Percentiles rank a stretch among this genome's conserved stretches.
phyloP scores from a whole-genome alignment of 2,113 vertebrate genomes.

The Baryphthengus martii region DNA sequence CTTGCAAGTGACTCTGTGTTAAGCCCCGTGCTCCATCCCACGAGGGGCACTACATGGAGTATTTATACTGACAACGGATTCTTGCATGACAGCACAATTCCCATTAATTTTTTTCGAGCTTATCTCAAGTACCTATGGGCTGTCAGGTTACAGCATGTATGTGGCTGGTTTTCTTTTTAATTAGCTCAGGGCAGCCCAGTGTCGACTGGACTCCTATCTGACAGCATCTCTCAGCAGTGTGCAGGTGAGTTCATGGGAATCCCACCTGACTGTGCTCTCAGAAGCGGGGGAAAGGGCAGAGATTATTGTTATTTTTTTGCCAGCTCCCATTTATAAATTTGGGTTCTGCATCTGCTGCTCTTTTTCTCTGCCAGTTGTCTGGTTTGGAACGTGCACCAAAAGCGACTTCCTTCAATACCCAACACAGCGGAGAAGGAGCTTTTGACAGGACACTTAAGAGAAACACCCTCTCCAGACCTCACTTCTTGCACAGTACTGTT shows the following conservation, averaged over 20 bases:
- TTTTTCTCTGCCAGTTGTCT: not conserved
- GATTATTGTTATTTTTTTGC: not conserved
- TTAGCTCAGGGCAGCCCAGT: not conserved
- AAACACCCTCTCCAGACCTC: not conserved
- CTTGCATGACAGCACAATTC: not conserved
- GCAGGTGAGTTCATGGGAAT: not conserved
- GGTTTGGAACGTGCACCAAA: not conserved
- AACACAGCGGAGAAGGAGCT: not conserved
- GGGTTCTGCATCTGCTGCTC: not conserved
- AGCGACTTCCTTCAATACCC: not conserved
- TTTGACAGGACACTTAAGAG: not conserved
- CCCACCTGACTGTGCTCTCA: not conserved
- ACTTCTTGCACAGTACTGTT: fast-evolving
- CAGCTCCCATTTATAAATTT: not conserved
- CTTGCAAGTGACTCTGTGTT: not conserved
- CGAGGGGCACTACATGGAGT: not conserved
- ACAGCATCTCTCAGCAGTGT: not conserved
- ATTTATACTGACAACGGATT: not conserved
- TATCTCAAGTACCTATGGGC: slow-evolving; percentile 16
- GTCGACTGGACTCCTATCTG: not conserved
- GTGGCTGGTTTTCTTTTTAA: not conserved
- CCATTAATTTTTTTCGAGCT: not conserved
- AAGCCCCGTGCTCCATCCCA: not conserved
- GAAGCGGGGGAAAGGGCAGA: not conserved
- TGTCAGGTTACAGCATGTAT: not conserved